Percentiles rank a stretch among this genome's conserved stretches.
phyloP scores from a whole-genome alignment of 2,888 invertebrate genomes.

The Drymonia ruficornis region DNA sequence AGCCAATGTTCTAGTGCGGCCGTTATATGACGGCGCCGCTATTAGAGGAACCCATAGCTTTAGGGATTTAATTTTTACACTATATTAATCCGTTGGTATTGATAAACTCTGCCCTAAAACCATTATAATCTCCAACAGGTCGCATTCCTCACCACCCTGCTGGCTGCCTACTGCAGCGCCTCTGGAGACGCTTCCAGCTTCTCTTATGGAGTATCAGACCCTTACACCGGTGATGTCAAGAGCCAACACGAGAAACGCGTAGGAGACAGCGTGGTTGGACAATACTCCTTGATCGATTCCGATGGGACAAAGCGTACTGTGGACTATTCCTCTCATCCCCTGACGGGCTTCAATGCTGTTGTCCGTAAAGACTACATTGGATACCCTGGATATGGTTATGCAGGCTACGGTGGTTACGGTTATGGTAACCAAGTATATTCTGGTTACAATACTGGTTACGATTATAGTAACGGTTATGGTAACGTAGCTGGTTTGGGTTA shows the following conservation, averaged over 20 bases:
- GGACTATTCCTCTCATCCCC: constrained; percentile 75
- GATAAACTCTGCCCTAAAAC: too few species aligned
- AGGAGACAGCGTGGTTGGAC: constrained; percentile 77
- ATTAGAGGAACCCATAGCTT: too few species aligned
- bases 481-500: constrained; percentile 5
- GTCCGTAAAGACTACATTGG: constrained; percentile 63
- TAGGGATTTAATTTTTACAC: too few species aligned
- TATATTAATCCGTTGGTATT: too few species aligned
- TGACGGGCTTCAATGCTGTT: constrained; percentile 79
- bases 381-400: constrained; percentile 6
- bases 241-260: constrained; percentile 76
- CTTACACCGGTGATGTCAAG: constrained; percentile 79
- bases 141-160: constrained; percentile 54
- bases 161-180: constrained; percentile 52
- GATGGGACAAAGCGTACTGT: constrained; percentile 79
- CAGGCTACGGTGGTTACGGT: constrained; percentile 6
- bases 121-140: constrained; percentile 49
- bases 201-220: constrained; percentile 81
- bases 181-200: constrained; percentile 63
- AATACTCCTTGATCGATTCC: constrained; percentile 77
- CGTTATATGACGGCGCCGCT: too few species aligned
- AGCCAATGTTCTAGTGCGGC: too few species aligned
- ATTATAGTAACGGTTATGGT: too few species aligned
- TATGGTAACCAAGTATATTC: constrained; percentile 10
- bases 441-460: too few species aligned